phyloP scores from a whole-genome alignment of 2,797 vertebrate species.

The Tadarida brasiliensis region DNA sequence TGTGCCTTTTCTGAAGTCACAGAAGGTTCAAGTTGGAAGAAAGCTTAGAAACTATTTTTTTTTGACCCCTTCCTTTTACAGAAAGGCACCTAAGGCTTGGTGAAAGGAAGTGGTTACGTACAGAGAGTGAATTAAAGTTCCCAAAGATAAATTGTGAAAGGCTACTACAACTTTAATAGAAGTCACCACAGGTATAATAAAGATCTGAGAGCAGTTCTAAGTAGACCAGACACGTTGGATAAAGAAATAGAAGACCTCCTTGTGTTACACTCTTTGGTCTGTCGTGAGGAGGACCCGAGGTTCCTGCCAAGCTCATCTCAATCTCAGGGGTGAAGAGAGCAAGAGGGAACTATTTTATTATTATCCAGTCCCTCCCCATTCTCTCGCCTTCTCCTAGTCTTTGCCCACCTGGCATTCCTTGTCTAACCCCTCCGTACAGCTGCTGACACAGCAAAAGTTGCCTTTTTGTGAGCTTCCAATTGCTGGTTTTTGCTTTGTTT shows the following conservation, averaged over 20 bases:
- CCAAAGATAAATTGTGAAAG: background rate
- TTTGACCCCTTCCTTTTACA: conserved; percentile 37
- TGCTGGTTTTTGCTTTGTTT: conserved; percentile 30
- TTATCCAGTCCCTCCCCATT: too few species aligned
- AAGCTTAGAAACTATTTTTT: conserved; percentile 13
- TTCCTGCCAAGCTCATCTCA: background rate
- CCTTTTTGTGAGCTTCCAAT: conserved; percentile 4
- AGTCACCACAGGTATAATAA: background rate
- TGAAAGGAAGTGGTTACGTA: background rate
- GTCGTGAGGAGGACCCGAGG: background rate
- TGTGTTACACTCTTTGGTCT: background rate
- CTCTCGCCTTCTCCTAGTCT: background rate
- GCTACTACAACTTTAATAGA: background rate
- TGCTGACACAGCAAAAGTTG: background rate
- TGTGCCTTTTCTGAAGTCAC: conserved; percentile 35
- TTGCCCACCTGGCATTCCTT: background rate
- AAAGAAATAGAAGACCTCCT: background rate
- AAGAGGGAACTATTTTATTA: background rate
- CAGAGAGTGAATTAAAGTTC: conserved; percentile 33
- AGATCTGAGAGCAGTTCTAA: background rate
- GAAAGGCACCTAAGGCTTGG: background rate
- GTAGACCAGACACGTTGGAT: background rate
- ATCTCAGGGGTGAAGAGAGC: background rate
- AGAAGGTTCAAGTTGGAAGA: background rate
- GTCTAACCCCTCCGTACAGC: background rate